These are phyloP conservation scores for Vicugna pacos DNA, from an alignment of 2,113 vertebrate species.

Conservation along the genomic window DNA sequence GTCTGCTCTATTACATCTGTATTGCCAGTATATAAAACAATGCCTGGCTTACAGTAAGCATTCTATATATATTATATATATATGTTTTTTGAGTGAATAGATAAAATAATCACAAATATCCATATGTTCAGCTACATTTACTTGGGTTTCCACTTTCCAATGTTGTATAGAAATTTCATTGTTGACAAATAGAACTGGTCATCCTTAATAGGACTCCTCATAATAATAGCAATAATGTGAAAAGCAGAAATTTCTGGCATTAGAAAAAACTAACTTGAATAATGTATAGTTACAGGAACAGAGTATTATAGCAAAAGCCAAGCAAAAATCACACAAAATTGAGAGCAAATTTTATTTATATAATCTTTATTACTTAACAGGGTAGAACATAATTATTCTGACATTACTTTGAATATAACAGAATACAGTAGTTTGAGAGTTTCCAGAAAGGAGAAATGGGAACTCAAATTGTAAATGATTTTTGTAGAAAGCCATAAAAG, in stretches of 20 bases:
- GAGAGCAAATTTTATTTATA: not conserved
- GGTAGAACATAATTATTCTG: not conserved
- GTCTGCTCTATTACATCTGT: not conserved
- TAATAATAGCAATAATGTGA: not conserved
- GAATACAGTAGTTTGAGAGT: not conserved
- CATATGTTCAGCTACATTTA: not conserved
- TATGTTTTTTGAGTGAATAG: not conserved
- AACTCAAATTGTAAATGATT: not conserved
- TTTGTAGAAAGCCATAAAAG: not conserved
- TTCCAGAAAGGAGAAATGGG: not conserved
- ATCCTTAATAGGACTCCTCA: not conserved
- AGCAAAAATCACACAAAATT: slow-evolving; percentile 67
- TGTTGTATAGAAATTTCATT: not conserved
- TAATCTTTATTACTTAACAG: not conserved
- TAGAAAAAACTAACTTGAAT: slow-evolving; percentile 5
- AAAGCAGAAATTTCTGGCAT: slow-evolving; percentile 39
- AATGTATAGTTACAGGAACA: slow-evolving; percentile 31
- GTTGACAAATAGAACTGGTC: slow-evolving; percentile 21
- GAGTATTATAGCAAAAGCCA: slow-evolving; percentile 65
- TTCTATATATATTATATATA: not conserved
- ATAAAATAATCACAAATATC: not conserved
- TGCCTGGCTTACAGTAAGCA: not conserved
- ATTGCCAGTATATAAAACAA: not conserved
- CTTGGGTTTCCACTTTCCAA: not conserved
- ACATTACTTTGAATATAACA: not conserved